Evolutionary conservation across 2,888 invertebrate genomes (phyloP).

Genomic region (Agrotis puta): DNA sequence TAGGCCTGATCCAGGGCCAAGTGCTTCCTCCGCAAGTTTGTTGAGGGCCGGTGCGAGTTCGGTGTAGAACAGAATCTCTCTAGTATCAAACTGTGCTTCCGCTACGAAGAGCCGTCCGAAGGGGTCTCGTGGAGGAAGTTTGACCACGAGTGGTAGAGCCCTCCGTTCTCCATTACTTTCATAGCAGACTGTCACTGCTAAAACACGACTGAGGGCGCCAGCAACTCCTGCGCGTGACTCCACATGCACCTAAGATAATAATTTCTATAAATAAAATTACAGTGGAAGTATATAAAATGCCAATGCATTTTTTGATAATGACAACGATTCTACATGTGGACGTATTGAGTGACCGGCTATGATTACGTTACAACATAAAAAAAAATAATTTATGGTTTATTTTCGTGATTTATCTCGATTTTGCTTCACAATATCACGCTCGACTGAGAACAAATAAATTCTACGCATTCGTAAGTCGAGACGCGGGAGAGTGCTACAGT

Average conservation of each 20-base stretch:
- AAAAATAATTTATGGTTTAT: neutral
- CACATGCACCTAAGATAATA: conserved; percentile 77
- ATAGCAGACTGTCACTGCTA: conserved; percentile 94
- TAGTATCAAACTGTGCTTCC: conserved; percentile 95
- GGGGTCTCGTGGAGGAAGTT: conserved; percentile 94
- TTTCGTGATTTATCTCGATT: conserved; percentile 14
- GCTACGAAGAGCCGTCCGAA: conserved; percentile 95
- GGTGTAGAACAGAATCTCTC: conserved; percentile 96
- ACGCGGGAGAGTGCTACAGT: neutral
- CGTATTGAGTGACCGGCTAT: neutral
- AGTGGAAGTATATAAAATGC: neutral
- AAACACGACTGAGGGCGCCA: conserved; percentile 94
- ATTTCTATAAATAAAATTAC: conserved; percentile 16
- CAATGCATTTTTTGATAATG: neutral
- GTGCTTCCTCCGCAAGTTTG: conserved; percentile 92
- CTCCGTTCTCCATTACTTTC: conserved; percentile 81
- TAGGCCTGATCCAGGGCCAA: conserved; percentile 83
- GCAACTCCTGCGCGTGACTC: conserved; percentile 92
- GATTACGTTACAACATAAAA: conserved; percentile 10
- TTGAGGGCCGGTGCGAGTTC: conserved; percentile 94
- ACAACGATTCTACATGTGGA: neutral
- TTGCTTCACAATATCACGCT: conserved; percentile 16
- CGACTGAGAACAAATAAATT: conserved; percentile 20
- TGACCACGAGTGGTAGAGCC: conserved; percentile 92
- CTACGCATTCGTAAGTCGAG: neutral